These are phyloP conservation scores for Cataglyphis hispanica DNA, from an alignment of 1,140 invertebrate genomes.

Conservation along the genomic window DNA sequence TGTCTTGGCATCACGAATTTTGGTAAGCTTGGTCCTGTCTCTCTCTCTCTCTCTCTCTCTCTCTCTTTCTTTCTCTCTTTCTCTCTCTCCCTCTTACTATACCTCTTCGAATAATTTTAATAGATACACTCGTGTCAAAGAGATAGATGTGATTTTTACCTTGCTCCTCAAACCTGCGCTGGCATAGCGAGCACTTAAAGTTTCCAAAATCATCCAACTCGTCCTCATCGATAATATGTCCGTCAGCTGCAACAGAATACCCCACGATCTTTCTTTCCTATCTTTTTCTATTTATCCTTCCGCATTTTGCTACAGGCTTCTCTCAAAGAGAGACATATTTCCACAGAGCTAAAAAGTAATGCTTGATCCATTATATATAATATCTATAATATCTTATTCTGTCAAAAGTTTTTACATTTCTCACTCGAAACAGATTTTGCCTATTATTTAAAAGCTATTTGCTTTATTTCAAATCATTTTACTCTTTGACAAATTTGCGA, in stretches of 20 bases:
- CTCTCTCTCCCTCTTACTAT: neutral
- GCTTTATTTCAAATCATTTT: neutral
- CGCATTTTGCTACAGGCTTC: slow-evolving; percentile 35
- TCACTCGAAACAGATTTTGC: neutral
- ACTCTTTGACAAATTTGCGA: neutral
- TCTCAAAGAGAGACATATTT: slow-evolving; percentile 64
- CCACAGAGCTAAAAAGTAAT: slow-evolving; percentile 14
- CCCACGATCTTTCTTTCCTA: slow-evolving; percentile 82
- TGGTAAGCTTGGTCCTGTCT: slow-evolving; percentile 86
- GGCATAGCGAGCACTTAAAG: slow-evolving; percentile 90
- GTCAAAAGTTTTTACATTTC: neutral
- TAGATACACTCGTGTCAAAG: slow-evolving; percentile 31
- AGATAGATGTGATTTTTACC: slow-evolving; percentile 86
- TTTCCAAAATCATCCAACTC: slow-evolving; percentile 87
- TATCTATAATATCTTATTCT: neutral
- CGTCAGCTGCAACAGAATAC: slow-evolving; percentile 89
- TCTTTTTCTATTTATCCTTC: slow-evolving; percentile 50
- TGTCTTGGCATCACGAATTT: slow-evolving; percentile 76
- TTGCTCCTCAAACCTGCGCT: slow-evolving; percentile 92
- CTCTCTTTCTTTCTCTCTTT: slow-evolving; percentile 46
- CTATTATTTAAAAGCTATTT: neutral
- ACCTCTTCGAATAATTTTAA: slow-evolving; percentile 43
- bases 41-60: slow-evolving; percentile 65
- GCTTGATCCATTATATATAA: slow-evolving; percentile 25
- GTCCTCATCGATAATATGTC: slow-evolving; percentile 88